These are phyloP conservation scores for Carpatolechia fugitivella DNA, from an alignment of 2,888 invertebrate species.

Conservation along the genomic window DNA sequence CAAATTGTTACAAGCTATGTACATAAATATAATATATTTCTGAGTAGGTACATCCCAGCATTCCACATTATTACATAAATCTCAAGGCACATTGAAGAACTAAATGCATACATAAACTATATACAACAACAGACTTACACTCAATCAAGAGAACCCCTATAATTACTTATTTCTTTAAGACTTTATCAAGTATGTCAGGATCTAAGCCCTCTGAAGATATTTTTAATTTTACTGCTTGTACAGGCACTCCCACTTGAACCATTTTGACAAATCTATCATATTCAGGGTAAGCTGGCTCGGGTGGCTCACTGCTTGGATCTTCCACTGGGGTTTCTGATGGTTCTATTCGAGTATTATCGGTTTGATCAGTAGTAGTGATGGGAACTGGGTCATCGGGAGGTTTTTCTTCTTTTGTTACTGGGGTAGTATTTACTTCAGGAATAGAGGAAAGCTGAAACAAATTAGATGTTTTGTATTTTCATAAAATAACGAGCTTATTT, in stretches of 20 bases:
- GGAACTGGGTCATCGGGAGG: slow-evolving; percentile 10
- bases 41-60: too few species aligned
- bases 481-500: too few species aligned
- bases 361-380: neutral
- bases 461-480: too few species aligned
- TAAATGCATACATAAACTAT: neutral
- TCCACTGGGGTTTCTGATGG: slow-evolving; percentile 11
- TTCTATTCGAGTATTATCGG: slow-evolving; percentile 10
- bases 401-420: slow-evolving; percentile 16
- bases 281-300: slow-evolving; percentile 78
- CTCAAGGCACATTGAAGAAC: neutral
- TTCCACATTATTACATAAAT: too few species aligned
- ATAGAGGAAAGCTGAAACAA: slow-evolving; percentile 72
- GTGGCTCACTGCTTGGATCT: neutral
- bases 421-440: slow-evolving; percentile 55
- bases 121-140: too few species aligned
- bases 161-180: slow-evolving; percentile 33
- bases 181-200: slow-evolving; percentile 82
- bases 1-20: too few species aligned
- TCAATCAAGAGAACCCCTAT: too few species aligned
- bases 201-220: slow-evolving; percentile 91
- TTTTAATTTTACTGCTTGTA: slow-evolving; percentile 89
- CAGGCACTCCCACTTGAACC: slow-evolving; percentile 93
- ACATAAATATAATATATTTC: too few species aligned
- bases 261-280: slow-evolving; percentile 92